Evolutionary conservation across 2,888 invertebrate species (phyloP).

Genomic region (Eucriotettix oculatus): DNA sequence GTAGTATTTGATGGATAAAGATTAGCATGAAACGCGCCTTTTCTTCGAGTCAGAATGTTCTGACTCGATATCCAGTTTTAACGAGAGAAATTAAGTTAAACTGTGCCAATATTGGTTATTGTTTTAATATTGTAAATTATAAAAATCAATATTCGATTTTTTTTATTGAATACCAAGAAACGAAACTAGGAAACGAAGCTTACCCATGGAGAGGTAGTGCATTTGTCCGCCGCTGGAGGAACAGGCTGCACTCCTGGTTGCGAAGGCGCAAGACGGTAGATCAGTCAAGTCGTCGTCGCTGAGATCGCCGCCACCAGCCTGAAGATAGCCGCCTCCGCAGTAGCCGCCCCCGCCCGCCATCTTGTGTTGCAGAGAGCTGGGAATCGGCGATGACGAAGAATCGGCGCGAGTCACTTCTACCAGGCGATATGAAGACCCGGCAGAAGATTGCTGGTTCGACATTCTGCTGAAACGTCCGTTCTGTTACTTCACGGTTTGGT

Average conservation of each 20-base stretch:
- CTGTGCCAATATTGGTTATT: no score
- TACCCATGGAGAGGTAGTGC: conserved; percentile 20
- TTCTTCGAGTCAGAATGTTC: no score
- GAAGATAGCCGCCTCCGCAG: background rate
- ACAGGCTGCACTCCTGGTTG: conserved; percentile 33
- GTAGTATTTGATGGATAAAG: no score
- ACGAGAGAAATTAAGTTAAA: no score
- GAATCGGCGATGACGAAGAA: background rate
- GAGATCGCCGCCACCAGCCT: conserved; percentile 22
- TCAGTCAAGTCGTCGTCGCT: conserved; percentile 49
- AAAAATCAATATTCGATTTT: no score
- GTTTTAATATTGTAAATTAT: no score
- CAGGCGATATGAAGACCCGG: no score
- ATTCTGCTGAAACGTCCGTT: background rate
- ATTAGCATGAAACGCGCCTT: no score
- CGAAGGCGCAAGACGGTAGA: conserved; percentile 69
- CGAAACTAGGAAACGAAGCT: no score
- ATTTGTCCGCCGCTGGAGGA: conserved; percentile 23
- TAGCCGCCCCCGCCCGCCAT: background rate
- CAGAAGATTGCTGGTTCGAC: background rate
- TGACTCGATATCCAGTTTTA: no score
- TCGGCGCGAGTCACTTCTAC: background rate
- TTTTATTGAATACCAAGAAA: no score
- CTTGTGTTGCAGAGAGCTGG: background rate
- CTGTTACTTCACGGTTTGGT: no score